Evolutionary conservation across 2,113 vertebrate genomes (phyloP), one percentile per base, ranked within the genome.

Genomic region (Zosterops borbonicus): DNA sequence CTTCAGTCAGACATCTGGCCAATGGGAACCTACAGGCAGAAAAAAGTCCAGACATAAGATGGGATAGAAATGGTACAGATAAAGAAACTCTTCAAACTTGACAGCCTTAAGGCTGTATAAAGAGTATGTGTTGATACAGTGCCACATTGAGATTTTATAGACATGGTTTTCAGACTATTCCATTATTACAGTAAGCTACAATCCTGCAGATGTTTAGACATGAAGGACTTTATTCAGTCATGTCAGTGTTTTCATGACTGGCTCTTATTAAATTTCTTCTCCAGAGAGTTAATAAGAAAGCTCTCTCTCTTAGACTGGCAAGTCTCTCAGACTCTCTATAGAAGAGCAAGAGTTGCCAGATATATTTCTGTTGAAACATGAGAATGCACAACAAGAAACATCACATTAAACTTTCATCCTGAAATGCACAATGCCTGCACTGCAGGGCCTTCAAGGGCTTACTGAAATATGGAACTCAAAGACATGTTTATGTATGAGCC

Each of bases 21-120:
- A 89, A 29, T 76, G 42, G 59, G 70, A 85, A 89, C 24, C 12
- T 37, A 73, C 4, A 63, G 35, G 53, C 28, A 64, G 49, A 91
- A 83, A 71, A 76, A 85, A 28, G 46, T 73, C 35, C 78, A 80
- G 55, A 80, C 63, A 69, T 29, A 91, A 89, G 62, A 87, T 50
- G 41, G 77, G 70, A 76, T 2, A 87, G 84, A 94, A 95, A 87
- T 70, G 44, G 27, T 42, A 79, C 46, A 92, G 91, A 87, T 85
- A 84, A 91, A 96, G 92, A 79, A 94, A 63, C 67, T 90, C 84
- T 95, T 91, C 58, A 87, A 91, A 53, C 27, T 20, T 73, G 55
- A 55, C 75, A 80, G 71, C 46, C 53, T 71, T 55, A 83, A 71
- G 71, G 35, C 46, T 90, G 33, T 39, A 42, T 35, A n/a, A 73